These are phyloP conservation scores for Asobara japonica DNA, from an alignment of 1,140 invertebrate species.

Conservation along the genomic window DNA sequence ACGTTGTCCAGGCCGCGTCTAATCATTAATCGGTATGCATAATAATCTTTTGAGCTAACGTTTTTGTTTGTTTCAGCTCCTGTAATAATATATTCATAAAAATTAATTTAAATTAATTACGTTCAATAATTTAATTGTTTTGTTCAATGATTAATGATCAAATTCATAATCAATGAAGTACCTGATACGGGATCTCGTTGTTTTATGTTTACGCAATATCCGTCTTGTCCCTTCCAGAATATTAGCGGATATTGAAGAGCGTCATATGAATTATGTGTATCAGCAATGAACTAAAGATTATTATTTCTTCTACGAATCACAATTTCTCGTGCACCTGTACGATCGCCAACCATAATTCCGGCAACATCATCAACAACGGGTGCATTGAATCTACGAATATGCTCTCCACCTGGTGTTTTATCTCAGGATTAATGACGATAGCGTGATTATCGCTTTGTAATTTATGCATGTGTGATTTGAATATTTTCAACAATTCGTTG, in stretches of 20 bases:
- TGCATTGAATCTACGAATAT: constrained; percentile 15
- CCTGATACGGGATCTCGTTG: constrained; percentile 46
- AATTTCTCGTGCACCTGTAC: not conserved
- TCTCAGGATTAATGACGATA: constrained; percentile 2
- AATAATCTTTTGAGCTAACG: constrained; percentile 53
- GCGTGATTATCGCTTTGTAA: constrained; percentile 3
- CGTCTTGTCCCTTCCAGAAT: constrained; percentile 58
- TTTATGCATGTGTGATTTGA: not conserved
- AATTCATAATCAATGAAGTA: too few species aligned
- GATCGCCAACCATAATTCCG: constrained; percentile 7
- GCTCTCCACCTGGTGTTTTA: constrained; percentile 14
- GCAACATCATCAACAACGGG: constrained; percentile 14
- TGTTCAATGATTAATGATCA: too few species aligned
- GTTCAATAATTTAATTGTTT: too few species aligned
- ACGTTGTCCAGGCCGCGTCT: constrained; percentile 21
- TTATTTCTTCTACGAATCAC: constrained; percentile 1
- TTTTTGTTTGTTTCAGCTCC: constrained; percentile 46
- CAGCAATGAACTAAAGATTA: not conserved
- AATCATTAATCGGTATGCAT: constrained; percentile 57
- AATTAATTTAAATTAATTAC: too few species aligned
- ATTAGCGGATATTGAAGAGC: constrained; percentile 43
- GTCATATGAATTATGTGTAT: constrained; percentile 33
- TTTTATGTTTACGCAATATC: constrained; percentile 53
- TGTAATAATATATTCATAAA: too few species aligned
- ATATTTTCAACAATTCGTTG: too few species aligned